Evolutionary conservation across 1,140 invertebrate species (phyloP).

Genomic region (Papilio polytes): DNA sequence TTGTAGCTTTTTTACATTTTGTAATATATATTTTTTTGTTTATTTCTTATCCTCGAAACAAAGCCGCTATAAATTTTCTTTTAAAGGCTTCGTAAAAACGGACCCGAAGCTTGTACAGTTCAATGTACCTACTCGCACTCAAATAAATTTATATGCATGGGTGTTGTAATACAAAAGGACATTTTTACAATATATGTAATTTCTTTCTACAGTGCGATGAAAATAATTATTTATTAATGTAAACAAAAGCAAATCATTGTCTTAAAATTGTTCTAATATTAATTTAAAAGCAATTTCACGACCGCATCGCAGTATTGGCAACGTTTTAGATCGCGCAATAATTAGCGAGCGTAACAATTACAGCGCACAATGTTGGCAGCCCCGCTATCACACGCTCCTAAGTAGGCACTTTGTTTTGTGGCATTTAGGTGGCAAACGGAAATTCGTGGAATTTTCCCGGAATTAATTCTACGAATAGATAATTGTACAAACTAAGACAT

Average conservation of each 20-base stretch:
- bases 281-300: background rate
- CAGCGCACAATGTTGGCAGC: background rate
- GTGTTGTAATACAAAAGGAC: background rate
- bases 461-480: conserved; percentile 1
- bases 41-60: conserved; percentile 21
- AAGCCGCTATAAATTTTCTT: conserved; percentile 22
- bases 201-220: too few species aligned
- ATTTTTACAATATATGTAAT: too few species aligned
- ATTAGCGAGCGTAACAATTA: conserved; percentile 2
- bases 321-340: background rate
- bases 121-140: background rate
- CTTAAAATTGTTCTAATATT: background rate
- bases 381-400: background rate
- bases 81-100: conserved; percentile 18
- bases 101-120: background rate
- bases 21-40: conserved; percentile 20
- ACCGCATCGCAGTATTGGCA: background rate
- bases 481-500: background rate
- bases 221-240: too few species aligned
- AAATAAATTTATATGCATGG: background rate
- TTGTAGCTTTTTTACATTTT: conserved; percentile 26
- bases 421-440: background rate
- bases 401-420: conserved; percentile 11
- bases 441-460: background rate
- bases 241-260: background rate